Evolutionary conservation across 35 echinoderm and acorn worm genomes (phyloP), one percentile per base, ranked within the genome.

Genomic region (Ophiothrix spiculata): DNA sequence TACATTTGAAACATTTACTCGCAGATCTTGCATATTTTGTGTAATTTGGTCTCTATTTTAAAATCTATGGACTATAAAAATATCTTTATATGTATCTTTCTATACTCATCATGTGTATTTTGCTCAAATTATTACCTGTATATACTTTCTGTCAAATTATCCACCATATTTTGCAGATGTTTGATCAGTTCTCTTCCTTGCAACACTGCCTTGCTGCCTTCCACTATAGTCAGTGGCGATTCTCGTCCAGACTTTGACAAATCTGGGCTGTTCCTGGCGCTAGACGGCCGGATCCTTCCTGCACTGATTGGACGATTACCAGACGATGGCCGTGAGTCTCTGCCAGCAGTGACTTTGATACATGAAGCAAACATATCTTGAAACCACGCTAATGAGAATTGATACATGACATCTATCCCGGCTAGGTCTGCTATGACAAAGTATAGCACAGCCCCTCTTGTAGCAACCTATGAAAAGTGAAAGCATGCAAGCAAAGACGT

Each of bases 381-480:
- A 74, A 98, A 98, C 80, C 95, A 93, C 31, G 81, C 82, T 34
- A 98, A 74, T 8, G 95, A 98, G 91, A 98, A 98, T 88, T 98
- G 95, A 78, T 98, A 98, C 95, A 98, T 98, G 40, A 98, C 95
- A 64, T 98, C 95, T 36, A 98, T 98, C 81, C 74, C 82, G 23
- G 95, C 88, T 37, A 98, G 81, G 82, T 98, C 95, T 37, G 95
- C 91, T 29, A 98, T 40, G 28, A 98, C 95, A 89, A 98, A 98
- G 82, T 98, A 98, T 0, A 98, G 69, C 0, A 98, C 89, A 12
- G 95, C 95, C 39, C 95, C 95, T 86, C 95, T 86, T 36, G 95
- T 98, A 31, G 95, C 95, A 84, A 98, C 95, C 95, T 98, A 63
- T 23, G 75, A 36, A 16, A 54, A 32, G 16, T 78, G 31, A 79